Base-by-base conservation (phyloP, 1,140 invertebrate genomes). In the Temnothorax longispinosus region DNA sequence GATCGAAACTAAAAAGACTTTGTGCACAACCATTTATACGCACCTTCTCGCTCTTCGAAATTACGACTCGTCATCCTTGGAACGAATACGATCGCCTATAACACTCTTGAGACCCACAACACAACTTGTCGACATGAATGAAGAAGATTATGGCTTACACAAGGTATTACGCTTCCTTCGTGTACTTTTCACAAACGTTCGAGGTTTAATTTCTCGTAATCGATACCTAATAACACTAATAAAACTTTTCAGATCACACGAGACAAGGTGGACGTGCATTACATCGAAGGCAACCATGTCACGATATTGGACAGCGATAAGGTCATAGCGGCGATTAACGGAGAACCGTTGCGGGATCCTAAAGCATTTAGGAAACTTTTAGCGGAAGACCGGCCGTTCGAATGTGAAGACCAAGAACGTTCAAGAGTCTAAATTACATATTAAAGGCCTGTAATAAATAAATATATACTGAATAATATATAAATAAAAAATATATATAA, bases 221-320 rank as follows among this genome's bases (percentile, higher is more conserved):
- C 27, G 41, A 74, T 21, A 64, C 4, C 35, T 58, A 69, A 84
- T 81, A 72, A 78, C 38, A n/a, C 8, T 13, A 11, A 58, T 0
- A 52, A 72, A 88, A 50, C 15, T 76, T 90, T 93, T 47, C 41
- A 95, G 94, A 44, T 95, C 6, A 94, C 94, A 8, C 74, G 21
- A 35, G 92, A 91, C 10, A 93, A 91, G 18, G 77, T 95, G 3
- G 91, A 93, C n/a, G 82, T 94, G 27, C 47, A 92, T 78, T 76
- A 78, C 0, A 8, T 92, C 0, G 92, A 94, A 90, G 97, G 97
- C n/a, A 97, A 97, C 93, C 97, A 98, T 89, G 92, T 96, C 0
- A 96, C 96, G 15, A 97, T 98, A 89, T 90, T 98, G 81, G 96
- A 97, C 35, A 97, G 97, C 91, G 94, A 95, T 35, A 96, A 96